Conservation (phyloP, 2,797 vertebrate genomes). For the Eurystomus glaucurus region DNA sequence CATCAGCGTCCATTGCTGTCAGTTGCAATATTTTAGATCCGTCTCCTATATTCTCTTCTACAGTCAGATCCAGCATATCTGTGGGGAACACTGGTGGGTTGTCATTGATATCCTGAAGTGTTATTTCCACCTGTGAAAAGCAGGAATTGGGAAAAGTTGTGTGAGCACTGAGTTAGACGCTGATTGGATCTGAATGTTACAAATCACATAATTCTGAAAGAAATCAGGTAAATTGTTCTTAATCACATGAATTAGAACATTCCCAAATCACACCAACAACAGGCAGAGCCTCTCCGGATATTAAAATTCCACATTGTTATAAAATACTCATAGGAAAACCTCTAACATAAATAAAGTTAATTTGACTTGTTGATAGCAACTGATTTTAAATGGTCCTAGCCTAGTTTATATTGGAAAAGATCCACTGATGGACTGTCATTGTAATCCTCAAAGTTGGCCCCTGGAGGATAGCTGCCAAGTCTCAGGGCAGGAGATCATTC, state of each 20-base stretch:
- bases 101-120: constrained; percentile 98
- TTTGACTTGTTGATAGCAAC: constrained; percentile 72
- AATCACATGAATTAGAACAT: constrained; percentile 40
- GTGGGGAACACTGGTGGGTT: constrained; percentile 97
- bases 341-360: constrained; percentile 66
- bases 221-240: background rate
- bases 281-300: constrained; percentile 16
- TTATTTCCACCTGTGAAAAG: constrained; percentile 94
- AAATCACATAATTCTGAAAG: constrained; percentile 28
- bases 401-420: constrained; percentile 77
- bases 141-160: constrained; percentile 20
- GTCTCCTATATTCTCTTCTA: constrained; percentile 95
- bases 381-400: constrained; percentile 68
- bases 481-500: constrained; percentile 76
- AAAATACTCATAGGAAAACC: constrained; percentile 53
- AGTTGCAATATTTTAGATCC: constrained; percentile 97
- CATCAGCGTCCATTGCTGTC: constrained; percentile 95
- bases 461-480: constrained; percentile 81
- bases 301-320: constrained; percentile 63
- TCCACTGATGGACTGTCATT: constrained; percentile 80
- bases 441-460: constrained; percentile 80
- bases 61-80: constrained; percentile 93
- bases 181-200: constrained; percentile 22
- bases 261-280: constrained; percentile 19
- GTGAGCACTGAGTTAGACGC: background rate